Percentiles rank a stretch among this genome's conserved stretches.
phyloP scores from a whole-genome alignment of 2,797 vertebrate genomes.

The Hirundo rustica region DNA sequence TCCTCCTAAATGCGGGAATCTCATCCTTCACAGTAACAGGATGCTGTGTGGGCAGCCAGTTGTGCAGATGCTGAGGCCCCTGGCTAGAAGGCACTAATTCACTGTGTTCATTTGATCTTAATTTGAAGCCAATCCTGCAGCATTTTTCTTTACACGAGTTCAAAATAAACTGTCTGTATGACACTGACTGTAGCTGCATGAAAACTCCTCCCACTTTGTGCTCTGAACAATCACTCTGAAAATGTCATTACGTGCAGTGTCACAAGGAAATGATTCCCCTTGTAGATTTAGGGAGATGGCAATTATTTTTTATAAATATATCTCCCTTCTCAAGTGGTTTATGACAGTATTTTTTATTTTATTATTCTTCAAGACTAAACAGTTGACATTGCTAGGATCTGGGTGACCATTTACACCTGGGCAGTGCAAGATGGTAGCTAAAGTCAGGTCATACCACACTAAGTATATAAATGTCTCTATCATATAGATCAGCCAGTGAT shows the following conservation, averaged over 20 bases:
- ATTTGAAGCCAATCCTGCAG: not conserved
- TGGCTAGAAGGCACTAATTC: not conserved
- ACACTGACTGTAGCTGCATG: not conserved
- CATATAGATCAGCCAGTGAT: not conserved
- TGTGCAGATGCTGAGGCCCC: not conserved
- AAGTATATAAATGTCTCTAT: not conserved
- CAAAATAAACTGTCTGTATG: not conserved
- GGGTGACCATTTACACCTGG: not conserved
- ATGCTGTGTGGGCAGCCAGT: not conserved
- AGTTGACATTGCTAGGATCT: not conserved
- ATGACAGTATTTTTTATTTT: not conserved
- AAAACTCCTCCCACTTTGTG: not conserved
- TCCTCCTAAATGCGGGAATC: not conserved
- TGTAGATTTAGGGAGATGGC: not conserved
- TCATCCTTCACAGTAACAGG: not conserved
- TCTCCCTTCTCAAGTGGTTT: not conserved
- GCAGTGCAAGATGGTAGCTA: not conserved
- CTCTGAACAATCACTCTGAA: not conserved
- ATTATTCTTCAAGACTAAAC: not conserved
- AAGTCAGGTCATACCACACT: not conserved
- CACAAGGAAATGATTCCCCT: not conserved
- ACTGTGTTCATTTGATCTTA: not conserved
- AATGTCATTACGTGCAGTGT: not conserved
- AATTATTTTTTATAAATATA: not conserved
- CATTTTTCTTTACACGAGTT: not conserved